These are phyloP conservation scores for Pyralis farinalis DNA, from an alignment of 2,888 invertebrate genomes.

Conservation along the genomic window DNA sequence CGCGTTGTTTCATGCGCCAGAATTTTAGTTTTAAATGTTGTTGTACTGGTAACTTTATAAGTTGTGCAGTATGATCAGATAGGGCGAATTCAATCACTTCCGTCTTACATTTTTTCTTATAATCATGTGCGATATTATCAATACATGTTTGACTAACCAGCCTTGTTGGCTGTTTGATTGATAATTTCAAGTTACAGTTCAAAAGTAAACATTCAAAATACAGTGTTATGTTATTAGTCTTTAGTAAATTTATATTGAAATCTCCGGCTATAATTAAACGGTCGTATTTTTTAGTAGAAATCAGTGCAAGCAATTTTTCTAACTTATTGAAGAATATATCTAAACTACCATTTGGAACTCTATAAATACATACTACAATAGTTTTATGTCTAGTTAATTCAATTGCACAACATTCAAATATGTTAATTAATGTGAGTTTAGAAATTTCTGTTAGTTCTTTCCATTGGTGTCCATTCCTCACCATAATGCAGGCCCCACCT, in stretches of 20 bases:
- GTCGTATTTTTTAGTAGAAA: no score
- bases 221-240: no score
- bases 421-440: no score
- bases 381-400: no score
- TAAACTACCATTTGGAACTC: no score
- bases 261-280: no score
- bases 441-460: neutral
- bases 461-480: neutral
- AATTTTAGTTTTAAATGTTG: neutral
- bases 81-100: constrained; percentile 8
- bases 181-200: constrained; percentile 13
- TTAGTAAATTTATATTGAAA: no score
- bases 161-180: constrained; percentile 13
- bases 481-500: neutral
- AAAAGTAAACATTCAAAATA: constrained; percentile 10
- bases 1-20: constrained; percentile 3
- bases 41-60: constrained; percentile 3
- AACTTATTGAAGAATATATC: no score
- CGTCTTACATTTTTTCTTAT: constrained; percentile 2
- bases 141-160: constrained; percentile 10
- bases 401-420: no score
- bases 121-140: constrained; percentile 11
- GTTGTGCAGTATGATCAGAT: constrained; percentile 11
- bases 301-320: no score
- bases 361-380: no score